phyloP scores from a whole-genome alignment of 2,113 vertebrate genomes.

The Damaliscus lunatus region DNA sequence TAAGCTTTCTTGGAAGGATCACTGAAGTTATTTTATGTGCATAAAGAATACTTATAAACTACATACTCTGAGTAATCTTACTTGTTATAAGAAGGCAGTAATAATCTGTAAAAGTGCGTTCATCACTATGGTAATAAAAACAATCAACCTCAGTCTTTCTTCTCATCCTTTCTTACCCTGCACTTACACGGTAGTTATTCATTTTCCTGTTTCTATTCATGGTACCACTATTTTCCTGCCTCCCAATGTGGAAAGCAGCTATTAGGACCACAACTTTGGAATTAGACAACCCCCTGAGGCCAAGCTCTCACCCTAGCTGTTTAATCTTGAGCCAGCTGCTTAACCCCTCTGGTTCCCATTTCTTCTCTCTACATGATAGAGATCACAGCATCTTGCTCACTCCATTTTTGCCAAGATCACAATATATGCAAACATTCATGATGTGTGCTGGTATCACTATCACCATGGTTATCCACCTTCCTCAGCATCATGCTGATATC shows the following conservation, averaged over 20 bases:
- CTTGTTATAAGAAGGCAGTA: neutral
- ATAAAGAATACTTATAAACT: conserved; percentile 1
- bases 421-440: neutral
- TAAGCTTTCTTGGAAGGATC: conserved; percentile 38
- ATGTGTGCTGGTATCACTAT: too few relatives aligned
- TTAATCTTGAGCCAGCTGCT: neutral
- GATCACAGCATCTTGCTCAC: neutral
- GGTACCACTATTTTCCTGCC: neutral
- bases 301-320: neutral
- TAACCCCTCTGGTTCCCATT: neutral
- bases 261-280: neutral
- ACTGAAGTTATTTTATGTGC: neutral
- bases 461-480: neutral
- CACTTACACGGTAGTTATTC: neutral
- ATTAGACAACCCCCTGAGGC: neutral
- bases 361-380: neutral
- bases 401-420: neutral
- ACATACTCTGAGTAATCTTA: neutral
- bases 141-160: neutral
- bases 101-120: neutral
- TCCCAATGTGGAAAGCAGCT: neutral
- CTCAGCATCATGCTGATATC: neutral
- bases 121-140: neutral
- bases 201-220: neutral
- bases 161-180: neutral